phyloP scores from a whole-genome alignment of 2,888 invertebrate species.

The Zeuzera pyrina region DNA sequence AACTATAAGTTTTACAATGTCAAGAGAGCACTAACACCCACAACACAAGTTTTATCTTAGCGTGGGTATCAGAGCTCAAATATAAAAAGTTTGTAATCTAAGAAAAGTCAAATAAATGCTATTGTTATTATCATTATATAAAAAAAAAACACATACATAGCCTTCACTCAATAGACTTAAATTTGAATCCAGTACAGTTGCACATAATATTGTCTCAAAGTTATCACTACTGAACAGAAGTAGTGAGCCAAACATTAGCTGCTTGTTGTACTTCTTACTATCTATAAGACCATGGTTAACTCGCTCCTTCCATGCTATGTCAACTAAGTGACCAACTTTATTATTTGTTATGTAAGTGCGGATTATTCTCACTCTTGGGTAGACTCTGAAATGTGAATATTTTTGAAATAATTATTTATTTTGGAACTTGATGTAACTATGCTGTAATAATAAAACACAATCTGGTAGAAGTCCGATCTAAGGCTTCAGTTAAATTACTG shows the following conservation, averaged over 20 bases:
- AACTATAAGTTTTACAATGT: no score
- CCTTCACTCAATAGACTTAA: conserved; percentile 62
- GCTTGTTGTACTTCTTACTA: conserved; percentile 49
- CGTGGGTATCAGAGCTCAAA: no score
- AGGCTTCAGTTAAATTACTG: no score
- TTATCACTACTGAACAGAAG: conserved; percentile 80
- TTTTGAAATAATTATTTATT: no score
- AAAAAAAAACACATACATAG: conserved; percentile 52
- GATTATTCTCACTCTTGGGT: conserved; percentile 58
- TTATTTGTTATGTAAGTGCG: conserved; percentile 48
- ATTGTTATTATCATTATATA: no score
- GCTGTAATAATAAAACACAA: no score
- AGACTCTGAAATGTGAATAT: conserved; percentile 42
- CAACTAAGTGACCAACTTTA: conserved; percentile 54
- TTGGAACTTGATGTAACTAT: no score
- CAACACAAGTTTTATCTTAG: no score
- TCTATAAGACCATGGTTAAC: conserved; percentile 22
- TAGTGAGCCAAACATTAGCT: conserved; percentile 81
- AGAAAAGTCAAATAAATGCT: no score
- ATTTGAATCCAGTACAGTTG: conserved; percentile 74
- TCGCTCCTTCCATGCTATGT: conserved; percentile 47
- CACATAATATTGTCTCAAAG: conserved; percentile 80
- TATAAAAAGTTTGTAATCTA: no score
- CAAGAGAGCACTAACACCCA: no score
- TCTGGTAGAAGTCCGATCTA: no score